Base-by-base conservation (phyloP, 2,888 invertebrate genomes). In the Drosophila quasianomalipes region DNA sequence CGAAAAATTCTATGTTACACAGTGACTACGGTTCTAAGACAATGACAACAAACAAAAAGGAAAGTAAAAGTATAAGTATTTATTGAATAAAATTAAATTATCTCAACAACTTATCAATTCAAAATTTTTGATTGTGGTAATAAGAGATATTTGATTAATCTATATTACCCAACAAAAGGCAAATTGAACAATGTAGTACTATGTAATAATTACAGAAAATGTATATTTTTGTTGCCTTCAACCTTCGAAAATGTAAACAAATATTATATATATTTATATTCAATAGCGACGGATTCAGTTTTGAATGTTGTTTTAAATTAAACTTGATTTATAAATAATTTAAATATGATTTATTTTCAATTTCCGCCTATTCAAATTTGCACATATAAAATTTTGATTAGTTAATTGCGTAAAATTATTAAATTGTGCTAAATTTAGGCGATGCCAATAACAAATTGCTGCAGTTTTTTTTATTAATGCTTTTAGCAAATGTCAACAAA, bases 1-100 rank as follows among this genome's bases (percentile, higher is more conserved):
- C 84, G 84, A 68, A 44, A 22, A 3, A 30, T 73, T 73, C 81
- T 65, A 76, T 58, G 77, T 80, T 81, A 58, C 62, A 83, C 70
- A 64, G 58, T 82, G 82, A 59, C 28, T 12, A 26, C 9, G 30
- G 33, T 9, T 37, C 4, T 3, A n/a, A 51, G 5, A 51, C 22
- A 47, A 51, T 19, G 28, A 5, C 1, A 16, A 33, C 19, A 10
- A 54, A 4, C 16, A 49, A 26, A 26, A 5, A 12, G 41, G 12
- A 12, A 1, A 22, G 2, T 49, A 10, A 4, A 49, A 19, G 16
- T 26, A 9, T 26, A 26, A 16, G 14, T 16, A 49, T 7, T 49
- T 9, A 9, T 9, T 49, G 7, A 22, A 14, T 22, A 22, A 14
- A 47, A 22, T 47, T 47, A 3, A 44, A 22, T 14, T 22, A 47